Conservation (phyloP, 2,797 vertebrate genomes). For the Harpagifer antarcticus region DNA sequence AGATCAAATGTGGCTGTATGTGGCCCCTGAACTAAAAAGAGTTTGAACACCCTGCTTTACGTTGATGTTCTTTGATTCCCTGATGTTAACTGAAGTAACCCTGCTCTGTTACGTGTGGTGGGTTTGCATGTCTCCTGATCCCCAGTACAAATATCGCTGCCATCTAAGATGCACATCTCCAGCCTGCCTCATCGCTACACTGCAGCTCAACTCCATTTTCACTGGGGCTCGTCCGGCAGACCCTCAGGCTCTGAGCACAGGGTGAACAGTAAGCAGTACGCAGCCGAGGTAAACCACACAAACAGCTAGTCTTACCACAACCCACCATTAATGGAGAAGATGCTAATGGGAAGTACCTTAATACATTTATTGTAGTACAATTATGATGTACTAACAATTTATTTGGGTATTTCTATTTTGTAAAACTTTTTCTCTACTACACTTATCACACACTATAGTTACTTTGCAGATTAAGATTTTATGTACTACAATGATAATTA, state of each 20-base stretch:
- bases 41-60: neutral
- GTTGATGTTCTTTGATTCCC: constrained; percentile 20
- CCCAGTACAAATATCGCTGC: constrained; percentile 91
- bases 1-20: too few relatives aligned
- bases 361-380: neutral
- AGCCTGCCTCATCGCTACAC: constrained; percentile 88
- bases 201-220: constrained; percentile 93
- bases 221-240: constrained; percentile 90
- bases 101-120: constrained; percentile 6
- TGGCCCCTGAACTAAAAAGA: too few relatives aligned
- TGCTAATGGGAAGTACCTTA: neutral
- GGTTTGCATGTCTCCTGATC: constrained; percentile 45
- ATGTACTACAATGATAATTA: neutral
- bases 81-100: constrained; percentile 15
- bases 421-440: neutral
- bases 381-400: neutral
- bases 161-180: constrained; percentile 86
- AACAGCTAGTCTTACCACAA: neutral
- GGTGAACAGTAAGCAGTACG: constrained; percentile 88
- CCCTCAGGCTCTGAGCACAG: constrained; percentile 92
- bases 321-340: neutral
- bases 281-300: constrained; percentile 90
- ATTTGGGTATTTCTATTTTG: neutral
- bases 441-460: neutral
- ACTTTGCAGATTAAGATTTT: neutral